Conservation (phyloP, 92 coral and sea anemone genomes). For the Epizoanthus ramosus region DNA sequence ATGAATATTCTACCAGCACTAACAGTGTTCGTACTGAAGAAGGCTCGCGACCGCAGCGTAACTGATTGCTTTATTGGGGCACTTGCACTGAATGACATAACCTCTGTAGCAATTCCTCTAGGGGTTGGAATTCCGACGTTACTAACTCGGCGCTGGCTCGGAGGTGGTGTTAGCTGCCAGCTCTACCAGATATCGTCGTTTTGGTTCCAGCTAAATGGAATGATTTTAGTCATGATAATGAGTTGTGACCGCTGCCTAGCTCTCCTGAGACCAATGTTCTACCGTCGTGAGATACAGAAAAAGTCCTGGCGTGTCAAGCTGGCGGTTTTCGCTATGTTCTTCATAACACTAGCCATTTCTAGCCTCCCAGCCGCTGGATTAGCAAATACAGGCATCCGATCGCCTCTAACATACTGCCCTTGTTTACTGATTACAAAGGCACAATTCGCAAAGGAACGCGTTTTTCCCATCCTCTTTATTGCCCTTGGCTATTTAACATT, state of each 20-base stretch:
- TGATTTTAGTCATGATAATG: slow-evolving; percentile 70
- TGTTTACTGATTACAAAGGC: slow-evolving; percentile 64
- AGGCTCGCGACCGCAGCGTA: slow-evolving; percentile 52
- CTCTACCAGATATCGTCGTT: slow-evolving; percentile 64
- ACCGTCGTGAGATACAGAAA: slow-evolving; percentile 52
- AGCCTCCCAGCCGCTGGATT: slow-evolving; percentile 60
- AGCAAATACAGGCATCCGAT: slow-evolving; percentile 55
- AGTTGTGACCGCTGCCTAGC: slow-evolving; percentile 69
- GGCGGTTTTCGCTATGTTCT: slow-evolving; percentile 41
- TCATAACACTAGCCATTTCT: slow-evolving; percentile 47
- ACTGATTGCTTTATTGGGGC: slow-evolving; percentile 71
- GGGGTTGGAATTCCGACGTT: slow-evolving; percentile 67
- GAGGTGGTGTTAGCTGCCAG: slow-evolving; percentile 56
- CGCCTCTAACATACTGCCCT: slow-evolving; percentile 66
- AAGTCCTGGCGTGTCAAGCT: slow-evolving; percentile 48
- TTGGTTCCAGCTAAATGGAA: slow-evolving; percentile 72
- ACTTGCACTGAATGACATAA: slow-evolving; percentile 63
- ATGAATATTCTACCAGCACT: slow-evolving; percentile 60
- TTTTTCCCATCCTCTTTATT: slow-evolving; percentile 51
- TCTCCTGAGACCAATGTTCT: slow-evolving; percentile 55
- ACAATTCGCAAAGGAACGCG: slow-evolving; percentile 28
- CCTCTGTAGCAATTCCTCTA: slow-evolving; percentile 66
- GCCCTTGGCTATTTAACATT: slow-evolving; percentile 67
- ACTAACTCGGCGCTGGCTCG: slow-evolving; percentile 59
- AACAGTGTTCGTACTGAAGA: slow-evolving; percentile 57